Percentiles rank a stretch among this genome's conserved stretches.
These are phyloP conservation scores for Gymnodraco acuticeps DNA, from an alignment of 2,797 vertebrate species.

Conservation along the genomic window DNA sequence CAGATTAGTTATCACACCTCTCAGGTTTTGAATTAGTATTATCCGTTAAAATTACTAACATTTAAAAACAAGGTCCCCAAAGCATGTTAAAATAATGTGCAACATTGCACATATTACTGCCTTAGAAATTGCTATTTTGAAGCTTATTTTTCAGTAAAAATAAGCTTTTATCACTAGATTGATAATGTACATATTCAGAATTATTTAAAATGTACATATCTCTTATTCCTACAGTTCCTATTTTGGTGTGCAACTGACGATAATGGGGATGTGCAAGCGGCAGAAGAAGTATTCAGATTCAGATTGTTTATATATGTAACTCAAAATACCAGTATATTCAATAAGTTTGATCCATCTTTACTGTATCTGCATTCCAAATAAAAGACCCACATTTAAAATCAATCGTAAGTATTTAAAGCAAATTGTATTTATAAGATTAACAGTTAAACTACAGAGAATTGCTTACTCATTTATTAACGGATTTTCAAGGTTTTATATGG, in stretches of 20 bases:
- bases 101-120: not conserved
- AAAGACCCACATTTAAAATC: not conserved
- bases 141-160: not conserved
- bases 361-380: not conserved
- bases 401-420: not conserved
- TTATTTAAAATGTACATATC: not conserved
- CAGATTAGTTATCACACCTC: not conserved
- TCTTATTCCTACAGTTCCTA: not conserved
- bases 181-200: not conserved
- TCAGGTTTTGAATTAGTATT: not conserved
- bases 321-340: not conserved
- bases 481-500: not conserved
- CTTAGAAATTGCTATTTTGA: not conserved
- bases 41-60: not conserved
- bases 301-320: not conserved
- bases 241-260: not conserved
- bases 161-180: not conserved
- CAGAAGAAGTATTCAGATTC: not conserved
- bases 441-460: not conserved
- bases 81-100: not conserved
- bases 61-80: not conserved
- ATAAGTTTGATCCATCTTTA: not conserved
- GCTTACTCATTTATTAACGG: not conserved
- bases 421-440: not conserved
- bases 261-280: not conserved